Conservation (phyloP, 1,140 invertebrate genomes). For the Agraylea sexmaculata region DNA sequence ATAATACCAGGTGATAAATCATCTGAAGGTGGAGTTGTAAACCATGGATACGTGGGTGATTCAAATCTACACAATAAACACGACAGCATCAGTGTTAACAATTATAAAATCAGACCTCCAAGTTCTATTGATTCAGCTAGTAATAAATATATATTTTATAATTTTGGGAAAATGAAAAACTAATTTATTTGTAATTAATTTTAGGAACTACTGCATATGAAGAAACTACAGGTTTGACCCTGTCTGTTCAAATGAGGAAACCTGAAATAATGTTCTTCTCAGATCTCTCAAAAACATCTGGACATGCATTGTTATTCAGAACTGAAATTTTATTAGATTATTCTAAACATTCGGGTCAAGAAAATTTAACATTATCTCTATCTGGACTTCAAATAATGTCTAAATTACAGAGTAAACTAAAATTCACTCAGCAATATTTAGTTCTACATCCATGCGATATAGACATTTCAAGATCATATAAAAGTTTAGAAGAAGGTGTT, state of each 20-base stretch:
- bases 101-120: slow-evolving; percentile 24
- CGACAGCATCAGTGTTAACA: slow-evolving; percentile 24
- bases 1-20: slow-evolving; percentile 21
- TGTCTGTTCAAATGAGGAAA: slow-evolving; percentile 59
- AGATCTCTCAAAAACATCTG: slow-evolving; percentile 51
- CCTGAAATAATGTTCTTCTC: slow-evolving; percentile 71
- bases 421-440: slow-evolving; percentile 39
- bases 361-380: slow-evolving; percentile 50
- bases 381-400: slow-evolving; percentile 57
- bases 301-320: slow-evolving; percentile 60
- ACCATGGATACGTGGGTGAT: slow-evolving; percentile 54
- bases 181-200: slow-evolving; percentile 13
- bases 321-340: slow-evolving; percentile 65
- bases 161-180: not conserved
- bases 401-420: slow-evolving; percentile 37
- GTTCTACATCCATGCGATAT: slow-evolving; percentile 60
- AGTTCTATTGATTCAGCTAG: slow-evolving; percentile 44
- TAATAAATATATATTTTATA: slow-evolving; percentile 7
- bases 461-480: slow-evolving; percentile 53
- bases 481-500: slow-evolving; percentile 48
- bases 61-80: slow-evolving; percentile 27
- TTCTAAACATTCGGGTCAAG: slow-evolving; percentile 50
- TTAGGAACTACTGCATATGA: slow-evolving; percentile 30
- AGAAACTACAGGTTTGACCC: slow-evolving; percentile 43
- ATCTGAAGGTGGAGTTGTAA: slow-evolving; percentile 51